These are phyloP conservation scores for Spilogale gracilis DNA, from an alignment of 2,113 vertebrate genomes.

Conservation along the genomic window DNA sequence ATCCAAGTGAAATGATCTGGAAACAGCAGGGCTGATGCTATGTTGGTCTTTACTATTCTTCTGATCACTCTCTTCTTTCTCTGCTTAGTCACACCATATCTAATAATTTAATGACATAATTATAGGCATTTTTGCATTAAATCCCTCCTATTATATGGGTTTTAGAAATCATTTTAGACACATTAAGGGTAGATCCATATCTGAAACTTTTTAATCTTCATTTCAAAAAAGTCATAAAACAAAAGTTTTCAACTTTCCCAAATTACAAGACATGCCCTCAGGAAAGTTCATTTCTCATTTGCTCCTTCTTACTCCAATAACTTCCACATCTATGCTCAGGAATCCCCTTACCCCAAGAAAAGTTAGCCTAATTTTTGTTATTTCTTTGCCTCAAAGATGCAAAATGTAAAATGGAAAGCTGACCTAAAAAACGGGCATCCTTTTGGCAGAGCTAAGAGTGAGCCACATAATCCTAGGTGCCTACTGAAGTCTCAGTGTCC, in stretches of 20 bases:
- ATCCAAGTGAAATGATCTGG: fast-evolving
- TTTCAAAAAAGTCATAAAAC: not conserved
- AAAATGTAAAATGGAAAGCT: not conserved
- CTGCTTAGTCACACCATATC: not conserved
- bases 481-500: not conserved
- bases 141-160: not conserved
- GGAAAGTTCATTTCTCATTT: not conserved
- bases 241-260: not conserved
- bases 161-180: not conserved
- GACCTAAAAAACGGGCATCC: not conserved
- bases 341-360: not conserved
- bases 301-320: not conserved
- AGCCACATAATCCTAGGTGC: fast-evolving
- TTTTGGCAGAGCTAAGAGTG: not conserved
- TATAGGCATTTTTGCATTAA: not conserved
- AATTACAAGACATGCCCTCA: not conserved
- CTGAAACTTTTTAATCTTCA: not conserved
- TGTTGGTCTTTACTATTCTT: too few relatives aligned
- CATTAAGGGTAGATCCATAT: not conserved
- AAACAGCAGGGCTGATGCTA: not conserved
- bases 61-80: not conserved
- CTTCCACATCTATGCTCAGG: not conserved
- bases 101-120: not conserved
- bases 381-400: not conserved
- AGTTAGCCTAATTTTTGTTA: not conserved